phyloP scores from a whole-genome alignment of 2,113 vertebrate genomes.

The Felis chaus region DNA sequence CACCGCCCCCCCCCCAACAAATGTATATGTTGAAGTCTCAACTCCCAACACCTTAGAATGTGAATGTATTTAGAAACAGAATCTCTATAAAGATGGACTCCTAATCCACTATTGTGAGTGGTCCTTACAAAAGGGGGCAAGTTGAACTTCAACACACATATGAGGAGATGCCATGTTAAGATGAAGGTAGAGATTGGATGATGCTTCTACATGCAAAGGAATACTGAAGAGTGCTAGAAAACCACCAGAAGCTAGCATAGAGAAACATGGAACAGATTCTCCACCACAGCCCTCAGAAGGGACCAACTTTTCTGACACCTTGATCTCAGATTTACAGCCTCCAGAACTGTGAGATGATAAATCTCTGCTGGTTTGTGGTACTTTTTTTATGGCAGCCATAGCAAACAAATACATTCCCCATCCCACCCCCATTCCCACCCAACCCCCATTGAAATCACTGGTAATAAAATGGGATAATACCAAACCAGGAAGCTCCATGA shows the following conservation, averaged over 20 bases:
- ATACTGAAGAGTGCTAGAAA: background rate
- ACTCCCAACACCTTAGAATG: background rate
- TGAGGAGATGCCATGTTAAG: background rate
- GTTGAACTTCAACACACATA: background rate
- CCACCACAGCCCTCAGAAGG: background rate
- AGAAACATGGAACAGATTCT: background rate
- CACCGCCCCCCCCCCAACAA: background rate
- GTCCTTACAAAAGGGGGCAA: background rate
- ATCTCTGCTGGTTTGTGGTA: background rate
- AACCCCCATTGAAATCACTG: background rate
- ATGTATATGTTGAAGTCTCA: background rate
- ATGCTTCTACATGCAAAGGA: background rate
- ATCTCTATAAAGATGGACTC: background rate
- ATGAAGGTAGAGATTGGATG: background rate
- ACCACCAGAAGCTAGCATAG: background rate
- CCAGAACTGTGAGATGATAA: background rate
- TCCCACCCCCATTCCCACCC: fast-evolving
- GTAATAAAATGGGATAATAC: background rate
- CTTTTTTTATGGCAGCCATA: background rate
- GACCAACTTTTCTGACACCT: background rate
- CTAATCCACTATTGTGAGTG: background rate
- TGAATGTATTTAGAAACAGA: background rate
- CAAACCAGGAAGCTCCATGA: background rate
- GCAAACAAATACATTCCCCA: background rate
- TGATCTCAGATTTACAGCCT: background rate